A percentile compares a stretch with the other conserved stretches of the same genome.
Conservation (phyloP, 1,140 invertebrate species). For the Neodiprion lecontei region DNA sequence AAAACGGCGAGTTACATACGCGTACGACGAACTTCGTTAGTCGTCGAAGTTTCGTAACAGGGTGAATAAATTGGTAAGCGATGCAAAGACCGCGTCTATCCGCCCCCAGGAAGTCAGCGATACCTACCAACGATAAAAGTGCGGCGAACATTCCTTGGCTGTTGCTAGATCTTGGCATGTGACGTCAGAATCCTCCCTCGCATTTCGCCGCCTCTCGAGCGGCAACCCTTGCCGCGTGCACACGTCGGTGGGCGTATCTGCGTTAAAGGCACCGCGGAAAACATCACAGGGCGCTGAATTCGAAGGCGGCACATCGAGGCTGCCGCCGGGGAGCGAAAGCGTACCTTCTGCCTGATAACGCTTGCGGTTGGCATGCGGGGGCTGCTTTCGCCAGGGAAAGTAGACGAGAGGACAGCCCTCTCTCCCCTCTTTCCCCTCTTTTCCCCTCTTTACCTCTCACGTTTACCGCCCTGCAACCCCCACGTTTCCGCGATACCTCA, state of each 20-base stretch:
- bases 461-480: too few relatives aligned
- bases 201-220: too few relatives aligned
- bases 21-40: too few relatives aligned
- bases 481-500: too few relatives aligned
- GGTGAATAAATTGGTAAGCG: not conserved
- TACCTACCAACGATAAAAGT: too few relatives aligned
- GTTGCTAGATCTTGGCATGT: not conserved
- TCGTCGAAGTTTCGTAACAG: too few relatives aligned
- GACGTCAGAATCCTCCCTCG: slow-evolving; percentile 8
- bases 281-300: not conserved
- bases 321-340: not conserved
- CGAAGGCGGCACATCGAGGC: not conserved
- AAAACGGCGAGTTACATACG: too few relatives aligned
- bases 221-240: too few relatives aligned
- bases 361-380: not conserved
- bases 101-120: not conserved
- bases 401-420: not conserved
- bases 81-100: not conserved
- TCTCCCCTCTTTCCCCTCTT: not conserved
- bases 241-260: too few relatives aligned
- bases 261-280: too few relatives aligned
- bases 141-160: too few relatives aligned
- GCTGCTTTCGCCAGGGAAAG: not conserved
- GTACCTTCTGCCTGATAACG: not conserved
- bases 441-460: not conserved